Conservation (phyloP, 2,888 invertebrate species). For the Metellina segmentata region DNA sequence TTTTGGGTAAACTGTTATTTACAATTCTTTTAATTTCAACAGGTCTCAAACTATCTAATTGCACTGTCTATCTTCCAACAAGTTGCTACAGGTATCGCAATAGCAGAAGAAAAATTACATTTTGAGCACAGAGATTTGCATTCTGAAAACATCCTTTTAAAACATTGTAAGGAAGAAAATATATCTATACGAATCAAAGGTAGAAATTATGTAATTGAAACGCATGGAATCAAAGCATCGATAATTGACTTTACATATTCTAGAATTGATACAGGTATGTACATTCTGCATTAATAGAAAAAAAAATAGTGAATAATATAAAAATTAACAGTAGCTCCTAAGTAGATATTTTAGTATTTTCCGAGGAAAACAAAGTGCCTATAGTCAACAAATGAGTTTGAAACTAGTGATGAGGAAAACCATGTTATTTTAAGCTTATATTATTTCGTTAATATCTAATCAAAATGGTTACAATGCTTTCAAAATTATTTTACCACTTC, state of each 20-base stretch:
- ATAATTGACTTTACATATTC: slow-evolving; percentile 58
- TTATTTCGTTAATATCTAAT: too few relatives aligned
- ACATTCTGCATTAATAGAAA: too few relatives aligned
- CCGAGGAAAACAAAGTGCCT: too few relatives aligned
- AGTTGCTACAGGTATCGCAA: slow-evolving; percentile 27
- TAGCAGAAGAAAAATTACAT: slow-evolving; percentile 32
- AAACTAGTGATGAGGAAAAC: too few relatives aligned
- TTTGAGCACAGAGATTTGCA: slow-evolving; percentile 51
- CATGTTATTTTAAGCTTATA: too few relatives aligned
- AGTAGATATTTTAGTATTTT: too few relatives aligned
- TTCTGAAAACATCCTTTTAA: slow-evolving; percentile 18
- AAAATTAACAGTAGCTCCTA: too few relatives aligned
- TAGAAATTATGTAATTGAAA: slow-evolving; percentile 1
- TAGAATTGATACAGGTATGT: slow-evolving; percentile 33
- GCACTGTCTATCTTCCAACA: slow-evolving; percentile 44
- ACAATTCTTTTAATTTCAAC: not conserved
- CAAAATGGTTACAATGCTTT: too few relatives aligned
- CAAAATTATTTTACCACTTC: too few relatives aligned
- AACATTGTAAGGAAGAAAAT: not conserved
- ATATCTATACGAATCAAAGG: not conserved
- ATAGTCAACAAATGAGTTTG: too few relatives aligned
- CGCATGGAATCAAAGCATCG: slow-evolving; percentile 30
- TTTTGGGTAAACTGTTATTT: not conserved
- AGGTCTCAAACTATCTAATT: slow-evolving; percentile 8
- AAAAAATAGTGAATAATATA: not conserved